Conservation (phyloP, 2,113 vertebrate genomes). For the Otis tarda region DNA sequence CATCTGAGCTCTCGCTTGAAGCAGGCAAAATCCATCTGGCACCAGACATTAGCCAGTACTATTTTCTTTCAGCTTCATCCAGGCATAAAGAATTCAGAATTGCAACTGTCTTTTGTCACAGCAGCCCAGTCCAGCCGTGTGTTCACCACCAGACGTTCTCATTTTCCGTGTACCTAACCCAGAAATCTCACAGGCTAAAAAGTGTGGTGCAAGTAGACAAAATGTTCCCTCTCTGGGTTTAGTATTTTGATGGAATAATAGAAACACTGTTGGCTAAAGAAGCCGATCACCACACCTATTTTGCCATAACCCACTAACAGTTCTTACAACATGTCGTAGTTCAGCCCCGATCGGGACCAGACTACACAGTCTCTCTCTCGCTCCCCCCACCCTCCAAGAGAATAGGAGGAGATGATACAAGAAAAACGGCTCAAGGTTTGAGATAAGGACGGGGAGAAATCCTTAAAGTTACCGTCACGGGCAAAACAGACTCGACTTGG, state of each 20-base stretch:
- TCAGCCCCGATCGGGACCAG: too few species aligned
- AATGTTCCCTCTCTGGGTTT: neutral
- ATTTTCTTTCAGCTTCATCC: conserved; percentile 19
- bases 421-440: too few species aligned
- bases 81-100: conserved; percentile 13
- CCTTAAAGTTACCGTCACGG: too few species aligned
- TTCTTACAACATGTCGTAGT: too few species aligned
- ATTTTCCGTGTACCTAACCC: neutral
- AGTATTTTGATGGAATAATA: neutral
- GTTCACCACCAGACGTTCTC: neutral
- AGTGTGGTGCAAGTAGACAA: neutral
- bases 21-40: neutral
- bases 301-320: neutral
- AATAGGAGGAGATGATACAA: too few species aligned
- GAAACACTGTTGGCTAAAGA: neutral
- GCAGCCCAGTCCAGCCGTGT: neutral
- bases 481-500: too few species aligned
- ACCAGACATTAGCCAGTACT: neutral
- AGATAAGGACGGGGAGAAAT: too few species aligned
- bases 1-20: neutral
- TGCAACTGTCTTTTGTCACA: neutral
- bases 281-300: neutral
- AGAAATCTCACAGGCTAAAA: neutral
- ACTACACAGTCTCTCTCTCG: too few species aligned
- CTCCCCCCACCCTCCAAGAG: too few species aligned